phyloP scores from a whole-genome alignment of 2,888 invertebrate species.

The Exocentrus adspersus region DNA sequence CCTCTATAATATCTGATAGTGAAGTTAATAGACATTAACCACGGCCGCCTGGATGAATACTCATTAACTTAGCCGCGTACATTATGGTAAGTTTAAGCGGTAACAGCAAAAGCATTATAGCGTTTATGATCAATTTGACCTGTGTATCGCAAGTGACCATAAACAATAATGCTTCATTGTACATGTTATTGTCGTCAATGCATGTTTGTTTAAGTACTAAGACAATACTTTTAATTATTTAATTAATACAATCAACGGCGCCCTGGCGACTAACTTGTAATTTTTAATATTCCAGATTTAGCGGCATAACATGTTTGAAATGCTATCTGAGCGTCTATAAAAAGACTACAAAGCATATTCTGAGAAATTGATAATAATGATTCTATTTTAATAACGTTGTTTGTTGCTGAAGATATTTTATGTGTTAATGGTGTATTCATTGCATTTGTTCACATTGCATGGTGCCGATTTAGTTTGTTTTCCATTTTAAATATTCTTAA shows the following conservation, averaged over 20 bases:
- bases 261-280: slow-evolving; percentile 17
- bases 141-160: slow-evolving; percentile 38
- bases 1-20: too few relatives aligned
- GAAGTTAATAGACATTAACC: too few relatives aligned
- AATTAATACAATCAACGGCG: slow-evolving; percentile 1
- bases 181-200: slow-evolving; percentile 37
- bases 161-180: slow-evolving; percentile 42
- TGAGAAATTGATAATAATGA: slow-evolving; percentile 1
- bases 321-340: slow-evolving; percentile 6
- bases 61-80: too few relatives aligned
- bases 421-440: too few relatives aligned
- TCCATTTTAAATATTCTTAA: too few relatives aligned
- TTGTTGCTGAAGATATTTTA: too few relatives aligned
- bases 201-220: slow-evolving; percentile 6
- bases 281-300: slow-evolving; percentile 3
- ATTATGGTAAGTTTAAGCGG: not conserved
- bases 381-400: not conserved
- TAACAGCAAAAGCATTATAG: slow-evolving; percentile 1
- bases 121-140: slow-evolving; percentile 38
- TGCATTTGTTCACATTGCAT: too few relatives aligned
- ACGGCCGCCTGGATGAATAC: too few relatives aligned
- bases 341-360: slow-evolving; percentile 7
- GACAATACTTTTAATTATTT: slow-evolving; percentile 17
- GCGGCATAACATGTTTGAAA: not conserved
- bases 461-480: too few relatives aligned